A percentile compares a stretch with the other conserved stretches of the same genome.
Conservation (phyloP, 2,797 vertebrate species). For the Microchirus variegatus region DNA sequence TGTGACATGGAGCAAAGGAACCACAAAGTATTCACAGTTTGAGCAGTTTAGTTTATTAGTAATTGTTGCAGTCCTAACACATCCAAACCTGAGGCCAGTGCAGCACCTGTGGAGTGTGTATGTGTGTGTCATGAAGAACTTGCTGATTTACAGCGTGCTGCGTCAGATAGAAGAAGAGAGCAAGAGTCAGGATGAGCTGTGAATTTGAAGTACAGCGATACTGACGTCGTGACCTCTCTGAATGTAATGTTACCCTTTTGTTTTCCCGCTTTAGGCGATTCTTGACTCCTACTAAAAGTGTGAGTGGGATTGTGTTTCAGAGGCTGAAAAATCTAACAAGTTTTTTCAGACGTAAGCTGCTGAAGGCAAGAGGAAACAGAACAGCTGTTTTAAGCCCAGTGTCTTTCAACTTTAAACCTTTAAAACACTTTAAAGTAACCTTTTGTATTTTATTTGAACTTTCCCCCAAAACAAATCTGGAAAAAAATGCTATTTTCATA, state of each 20-base stretch:
- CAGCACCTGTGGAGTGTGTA: constrained; percentile 37
- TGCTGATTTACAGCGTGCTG: constrained; percentile 53
- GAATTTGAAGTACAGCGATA: constrained; percentile 9
- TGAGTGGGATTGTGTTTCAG: constrained; percentile 33
- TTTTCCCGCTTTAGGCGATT: constrained; percentile 28
- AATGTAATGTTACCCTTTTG: neutral
- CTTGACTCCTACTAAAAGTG: constrained; percentile 20
- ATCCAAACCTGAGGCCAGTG: too few species aligned
- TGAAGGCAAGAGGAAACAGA: too few species aligned
- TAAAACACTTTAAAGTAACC: too few species aligned
- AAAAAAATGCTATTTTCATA: too few species aligned
- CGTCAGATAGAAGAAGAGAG: constrained; percentile 11
- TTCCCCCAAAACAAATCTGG: too few species aligned
- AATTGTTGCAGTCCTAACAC: too few species aligned
- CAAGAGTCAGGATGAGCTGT: constrained; percentile 1
- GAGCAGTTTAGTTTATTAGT: too few species aligned
- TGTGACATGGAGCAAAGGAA: too few species aligned
- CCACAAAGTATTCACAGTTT: too few species aligned
- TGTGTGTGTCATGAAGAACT: constrained; percentile 16
- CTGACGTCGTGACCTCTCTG: constrained; percentile 11
- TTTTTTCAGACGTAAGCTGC: neutral
- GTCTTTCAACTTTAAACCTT: too few species aligned
- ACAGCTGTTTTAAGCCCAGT: too few species aligned
- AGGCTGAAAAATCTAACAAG: constrained; percentile 2
- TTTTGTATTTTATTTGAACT: too few species aligned